Percentiles rank a stretch among this genome's conserved stretches.
These are phyloP conservation scores for Mionectes macconnelli DNA, from an alignment of 2,113 vertebrate genomes.

Conservation along the genomic window DNA sequence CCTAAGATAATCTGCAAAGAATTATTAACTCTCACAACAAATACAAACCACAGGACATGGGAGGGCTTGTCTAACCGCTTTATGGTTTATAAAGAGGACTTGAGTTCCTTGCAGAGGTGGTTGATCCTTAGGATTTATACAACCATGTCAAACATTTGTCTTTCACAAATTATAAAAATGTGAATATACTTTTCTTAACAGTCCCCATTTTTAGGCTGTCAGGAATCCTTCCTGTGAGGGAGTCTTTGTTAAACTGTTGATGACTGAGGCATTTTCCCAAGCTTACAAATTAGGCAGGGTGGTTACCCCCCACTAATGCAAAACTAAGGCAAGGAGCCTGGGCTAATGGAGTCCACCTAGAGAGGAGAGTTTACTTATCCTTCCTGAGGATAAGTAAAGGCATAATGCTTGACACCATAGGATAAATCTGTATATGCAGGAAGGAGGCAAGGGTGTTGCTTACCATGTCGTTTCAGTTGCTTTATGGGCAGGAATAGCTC, in stretches of 20 bases:
- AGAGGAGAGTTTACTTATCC: background rate
- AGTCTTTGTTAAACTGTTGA: background rate
- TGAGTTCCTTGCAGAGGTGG: background rate
- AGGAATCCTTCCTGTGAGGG: background rate
- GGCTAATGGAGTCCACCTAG: background rate
- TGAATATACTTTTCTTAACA: background rate
- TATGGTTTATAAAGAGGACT: background rate
- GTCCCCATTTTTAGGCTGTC: background rate
- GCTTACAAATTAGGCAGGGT: background rate
- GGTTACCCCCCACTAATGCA: fast-evolving
- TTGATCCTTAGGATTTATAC: background rate
- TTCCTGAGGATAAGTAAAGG: background rate
- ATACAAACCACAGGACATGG: background rate
- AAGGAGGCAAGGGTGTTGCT: background rate
- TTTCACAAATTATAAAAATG: background rate
- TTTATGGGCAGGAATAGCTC: background rate
- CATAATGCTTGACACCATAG: background rate
- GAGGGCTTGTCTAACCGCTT: background rate
- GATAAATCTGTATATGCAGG: background rate
- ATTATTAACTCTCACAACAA: background rate
- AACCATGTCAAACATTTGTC: background rate
- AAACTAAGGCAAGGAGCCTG: background rate
- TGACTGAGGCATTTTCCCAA: background rate
- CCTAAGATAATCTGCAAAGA: background rate
- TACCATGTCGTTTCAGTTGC: background rate